phyloP scores from a whole-genome alignment of 2,888 invertebrate genomes.

The Ormyrus nitidulus region DNA sequence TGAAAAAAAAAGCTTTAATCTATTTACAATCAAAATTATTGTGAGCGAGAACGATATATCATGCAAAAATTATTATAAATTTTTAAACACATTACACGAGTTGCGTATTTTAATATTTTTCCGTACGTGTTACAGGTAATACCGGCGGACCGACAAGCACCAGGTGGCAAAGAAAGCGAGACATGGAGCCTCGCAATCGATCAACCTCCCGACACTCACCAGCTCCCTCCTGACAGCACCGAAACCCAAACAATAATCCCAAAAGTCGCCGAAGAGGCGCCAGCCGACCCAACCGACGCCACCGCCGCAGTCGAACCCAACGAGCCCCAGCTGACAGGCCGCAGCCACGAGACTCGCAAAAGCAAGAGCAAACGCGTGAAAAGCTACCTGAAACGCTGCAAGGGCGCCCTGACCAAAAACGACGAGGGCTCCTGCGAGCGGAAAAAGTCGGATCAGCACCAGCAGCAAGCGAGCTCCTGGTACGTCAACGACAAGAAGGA shows the following conservation, averaged over 20 bases:
- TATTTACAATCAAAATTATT: not conserved
- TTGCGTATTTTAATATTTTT: not conserved
- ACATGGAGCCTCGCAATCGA: slow-evolving; percentile 70
- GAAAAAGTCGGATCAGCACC: slow-evolving; percentile 18
- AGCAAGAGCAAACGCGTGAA: slow-evolving; percentile 78
- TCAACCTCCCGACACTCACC: slow-evolving; percentile 52
- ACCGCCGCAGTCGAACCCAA: slow-evolving; percentile 33
- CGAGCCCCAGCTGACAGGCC: slow-evolving; percentile 65
- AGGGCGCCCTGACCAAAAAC: slow-evolving; percentile 74
- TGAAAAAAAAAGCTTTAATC: no score
- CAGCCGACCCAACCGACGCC: slow-evolving; percentile 36
- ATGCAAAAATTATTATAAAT: no score
- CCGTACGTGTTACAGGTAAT: slow-evolving; percentile 66
- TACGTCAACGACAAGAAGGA: slow-evolving; percentile 49
- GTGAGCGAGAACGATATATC: not conserved
- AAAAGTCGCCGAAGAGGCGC: not conserved
- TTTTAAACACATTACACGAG: no score
- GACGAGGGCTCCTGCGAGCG: slow-evolving; percentile 65
- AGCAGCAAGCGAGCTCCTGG: slow-evolving; percentile 29
- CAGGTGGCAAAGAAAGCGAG: slow-evolving; percentile 68
- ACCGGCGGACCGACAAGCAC: slow-evolving; percentile 69
- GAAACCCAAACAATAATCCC: not conserved
- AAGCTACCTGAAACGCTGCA: slow-evolving; percentile 77
- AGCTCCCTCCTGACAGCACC: slow-evolving; percentile 52
- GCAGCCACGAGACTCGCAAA: slow-evolving; percentile 74